Conservation (phyloP, 2,113 vertebrate genomes). For the Cryptotis parvus region DNA sequence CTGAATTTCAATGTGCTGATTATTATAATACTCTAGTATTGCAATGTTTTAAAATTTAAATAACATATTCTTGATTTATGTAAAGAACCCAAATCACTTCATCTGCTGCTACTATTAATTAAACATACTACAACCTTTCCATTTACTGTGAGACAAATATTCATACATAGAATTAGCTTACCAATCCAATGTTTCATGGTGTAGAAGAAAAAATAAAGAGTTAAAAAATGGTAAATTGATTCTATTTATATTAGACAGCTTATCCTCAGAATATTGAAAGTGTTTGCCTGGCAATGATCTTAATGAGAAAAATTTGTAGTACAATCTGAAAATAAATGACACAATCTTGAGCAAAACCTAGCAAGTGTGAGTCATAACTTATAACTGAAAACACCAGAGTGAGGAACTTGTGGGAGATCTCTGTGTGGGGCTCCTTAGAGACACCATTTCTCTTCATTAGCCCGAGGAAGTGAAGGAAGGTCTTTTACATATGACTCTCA, state of each 20-base stretch:
- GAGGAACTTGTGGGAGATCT: neutral
- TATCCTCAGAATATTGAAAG: neutral
- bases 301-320: conserved; percentile 25
- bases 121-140: neutral
- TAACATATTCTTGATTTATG: neutral
- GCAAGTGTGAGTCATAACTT: conserved; percentile 32
- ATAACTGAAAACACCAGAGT: neutral
- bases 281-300: conserved; percentile 31
- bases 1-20: neutral
- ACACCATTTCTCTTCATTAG: conserved; percentile 58
- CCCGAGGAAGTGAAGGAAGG: conserved; percentile 26
- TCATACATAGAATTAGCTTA: conserved; percentile 3
- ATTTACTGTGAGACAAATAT: conserved; percentile 22
- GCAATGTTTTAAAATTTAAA: neutral
- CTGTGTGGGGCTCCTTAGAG: conserved; percentile 2
- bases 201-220: conserved; percentile 47
- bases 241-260: conserved; percentile 5
- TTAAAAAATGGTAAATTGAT: neutral
- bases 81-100: neutral
- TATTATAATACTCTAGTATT: neutral
- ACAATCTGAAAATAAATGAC: conserved; percentile 59
- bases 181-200: neutral
- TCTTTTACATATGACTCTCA: conserved; percentile 59
- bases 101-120: neutral
- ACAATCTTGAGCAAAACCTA: conserved; percentile 57